Percentiles rank a stretch among this genome's conserved stretches.
These are phyloP conservation scores for Danionella dracula DNA, from an alignment of 2,797 vertebrate genomes.

Conservation along the genomic window DNA sequence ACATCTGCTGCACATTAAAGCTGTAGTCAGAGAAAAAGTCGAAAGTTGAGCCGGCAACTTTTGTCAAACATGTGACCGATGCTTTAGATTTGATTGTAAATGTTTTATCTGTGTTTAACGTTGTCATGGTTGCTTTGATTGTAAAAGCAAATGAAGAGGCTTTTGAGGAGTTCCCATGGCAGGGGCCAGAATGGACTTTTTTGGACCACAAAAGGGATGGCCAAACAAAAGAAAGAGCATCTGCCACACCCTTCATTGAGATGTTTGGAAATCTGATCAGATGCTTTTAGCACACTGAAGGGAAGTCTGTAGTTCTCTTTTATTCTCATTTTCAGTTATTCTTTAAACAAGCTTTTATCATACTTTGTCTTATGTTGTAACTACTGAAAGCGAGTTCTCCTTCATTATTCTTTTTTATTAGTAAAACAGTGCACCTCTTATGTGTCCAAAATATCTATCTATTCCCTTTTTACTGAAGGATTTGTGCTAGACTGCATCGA, in stretches of 20 bases:
- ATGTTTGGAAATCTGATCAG: slow-evolving; percentile 51
- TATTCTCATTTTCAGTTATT: too few relatives aligned
- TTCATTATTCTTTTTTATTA: too few relatives aligned
- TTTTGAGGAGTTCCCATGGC: slow-evolving; percentile 49
- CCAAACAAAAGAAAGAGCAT: slow-evolving; percentile 24
- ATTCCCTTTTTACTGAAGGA: too few relatives aligned
- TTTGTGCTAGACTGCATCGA: too few relatives aligned
- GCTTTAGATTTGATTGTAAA: slow-evolving; percentile 16
- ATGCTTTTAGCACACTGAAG: slow-evolving; percentile 7
- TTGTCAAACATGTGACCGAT: slow-evolving; percentile 41
- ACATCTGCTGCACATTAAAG: slow-evolving; percentile 73
- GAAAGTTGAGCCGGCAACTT: slow-evolving; percentile 34
- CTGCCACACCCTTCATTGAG: slow-evolving; percentile 69
- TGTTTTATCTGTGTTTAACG: slow-evolving; percentile 15
- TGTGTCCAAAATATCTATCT: too few relatives aligned
- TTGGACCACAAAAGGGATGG: slow-evolving; percentile 18
- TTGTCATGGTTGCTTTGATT: slow-evolving; percentile 1
- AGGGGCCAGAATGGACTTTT: slow-evolving; percentile 31
- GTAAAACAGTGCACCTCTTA: too few relatives aligned
- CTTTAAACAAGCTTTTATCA: too few relatives aligned
- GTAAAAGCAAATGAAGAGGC: slow-evolving; percentile 38
- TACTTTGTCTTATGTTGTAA: too few relatives aligned
- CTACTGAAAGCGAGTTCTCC: too few relatives aligned
- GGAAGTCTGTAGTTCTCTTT: too few relatives aligned
- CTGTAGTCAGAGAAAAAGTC: slow-evolving; percentile 42